Evolutionary conservation across 2,113 vertebrate species (phyloP).

Genomic region (Capreolus pygargus): DNA sequence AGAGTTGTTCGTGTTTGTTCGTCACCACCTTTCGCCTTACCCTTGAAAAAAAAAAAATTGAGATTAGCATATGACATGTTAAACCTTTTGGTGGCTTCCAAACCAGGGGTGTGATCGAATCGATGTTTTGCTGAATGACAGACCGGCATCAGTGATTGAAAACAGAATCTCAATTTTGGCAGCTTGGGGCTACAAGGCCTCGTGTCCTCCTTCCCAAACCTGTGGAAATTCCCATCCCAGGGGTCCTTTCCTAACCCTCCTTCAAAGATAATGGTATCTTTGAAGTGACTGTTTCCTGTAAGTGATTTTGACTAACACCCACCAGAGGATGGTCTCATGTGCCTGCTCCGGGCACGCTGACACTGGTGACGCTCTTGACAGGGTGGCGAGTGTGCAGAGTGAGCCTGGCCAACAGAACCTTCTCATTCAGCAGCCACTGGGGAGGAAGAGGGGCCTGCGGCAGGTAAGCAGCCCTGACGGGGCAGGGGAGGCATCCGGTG

Average conservation of each 20-base stretch:
- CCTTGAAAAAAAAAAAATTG: constrained; percentile 63
- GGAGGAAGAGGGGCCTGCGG: constrained; percentile 93
- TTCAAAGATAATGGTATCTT: constrained; percentile 85
- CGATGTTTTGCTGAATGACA: constrained; percentile 67
- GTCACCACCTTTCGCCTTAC: constrained; percentile 42
- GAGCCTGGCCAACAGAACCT: constrained; percentile 98
- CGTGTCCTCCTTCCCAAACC: constrained; percentile 73
- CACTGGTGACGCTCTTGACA: constrained; percentile 81
- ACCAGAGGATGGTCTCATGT: constrained; percentile 22
- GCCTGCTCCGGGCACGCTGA: constrained; percentile 56
- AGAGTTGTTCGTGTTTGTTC: constrained; percentile 67
- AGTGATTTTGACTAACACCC: constrained; percentile 71
- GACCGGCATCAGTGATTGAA: constrained; percentile 76
- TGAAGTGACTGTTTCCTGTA: constrained; percentile 80
- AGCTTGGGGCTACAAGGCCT: constrained; percentile 73
- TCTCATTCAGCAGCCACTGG: constrained; percentile 93
- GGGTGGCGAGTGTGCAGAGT: constrained; percentile 98
- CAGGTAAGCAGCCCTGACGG: constrained; percentile 84
- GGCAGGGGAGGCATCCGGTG: neutral
- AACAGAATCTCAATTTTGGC: constrained; percentile 80
- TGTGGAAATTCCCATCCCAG: constrained; percentile 68
- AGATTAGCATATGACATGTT: constrained; percentile 67
- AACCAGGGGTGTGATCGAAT: constrained; percentile 74
- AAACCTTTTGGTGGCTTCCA: constrained; percentile 69
- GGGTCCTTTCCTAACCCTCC: constrained; percentile 72